These are phyloP conservation scores for Oegoconia quadripuncta DNA, from an alignment of 2,888 invertebrate species.

Conservation along the genomic window DNA sequence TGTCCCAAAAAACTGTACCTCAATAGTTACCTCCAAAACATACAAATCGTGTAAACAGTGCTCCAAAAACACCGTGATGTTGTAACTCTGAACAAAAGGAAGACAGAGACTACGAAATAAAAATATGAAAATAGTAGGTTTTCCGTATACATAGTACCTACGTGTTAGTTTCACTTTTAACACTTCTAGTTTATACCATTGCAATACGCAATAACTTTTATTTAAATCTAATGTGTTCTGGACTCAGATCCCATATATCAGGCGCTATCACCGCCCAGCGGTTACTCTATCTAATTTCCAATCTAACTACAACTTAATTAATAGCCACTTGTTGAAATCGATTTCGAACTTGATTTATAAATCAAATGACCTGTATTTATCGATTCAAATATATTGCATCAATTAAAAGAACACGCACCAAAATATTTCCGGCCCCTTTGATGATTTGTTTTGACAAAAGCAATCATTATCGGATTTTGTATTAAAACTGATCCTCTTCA, in stretches of 20 bases:
- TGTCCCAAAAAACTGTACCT: too few relatives aligned
- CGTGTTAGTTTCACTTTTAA: conserved; percentile 42
- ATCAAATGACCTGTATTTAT: conserved; percentile 72
- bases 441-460: conserved; percentile 44
- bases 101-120: too few relatives aligned
- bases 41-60: too few relatives aligned
- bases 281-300: conserved; percentile 71
- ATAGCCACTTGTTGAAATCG: conserved; percentile 78
- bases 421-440: conserved; percentile 36
- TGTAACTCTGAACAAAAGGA: too few relatives aligned
- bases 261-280: conserved; percentile 55
- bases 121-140: too few relatives aligned
- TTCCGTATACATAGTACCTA: too few relatives aligned
- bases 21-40: too few relatives aligned
- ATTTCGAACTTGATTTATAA: conserved; percentile 75
- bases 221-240: conserved; percentile 29
- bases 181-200: conserved; percentile 37
- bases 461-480: conserved; percentile 23
- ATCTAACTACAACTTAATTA: conserved; percentile 78
- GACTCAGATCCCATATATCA: conserved; percentile 51
- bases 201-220: conserved; percentile 25
- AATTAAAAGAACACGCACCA: conserved; percentile 46
- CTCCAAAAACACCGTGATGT: too few relatives aligned
- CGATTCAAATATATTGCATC: conserved; percentile 55
- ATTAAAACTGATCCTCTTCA: conserved; percentile 9